Evolutionary conservation across 2,113 vertebrate genomes (phyloP).

Genomic region (Syngnathus typhle): DNA sequence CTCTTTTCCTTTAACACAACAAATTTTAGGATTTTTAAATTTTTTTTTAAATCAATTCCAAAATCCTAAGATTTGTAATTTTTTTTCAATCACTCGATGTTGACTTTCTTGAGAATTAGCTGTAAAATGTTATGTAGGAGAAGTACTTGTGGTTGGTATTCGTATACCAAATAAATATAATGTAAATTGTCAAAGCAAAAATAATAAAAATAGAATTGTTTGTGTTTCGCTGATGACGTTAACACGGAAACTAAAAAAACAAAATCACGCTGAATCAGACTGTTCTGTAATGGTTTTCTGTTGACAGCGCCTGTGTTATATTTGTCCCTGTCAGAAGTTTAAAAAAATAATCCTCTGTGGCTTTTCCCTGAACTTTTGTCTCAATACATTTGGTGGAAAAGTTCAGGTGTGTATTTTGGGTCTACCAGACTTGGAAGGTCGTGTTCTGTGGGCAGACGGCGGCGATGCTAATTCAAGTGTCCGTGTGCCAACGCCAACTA

Average conservation of each 20-base stretch:
- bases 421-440: not conserved
- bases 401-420: not conserved
- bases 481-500: conserved; percentile 16
- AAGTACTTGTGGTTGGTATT: too few relatives aligned
- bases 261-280: not conserved
- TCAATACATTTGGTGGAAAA: not conserved
- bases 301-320: not conserved
- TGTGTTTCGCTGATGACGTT: too few relatives aligned
- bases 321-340: not conserved
- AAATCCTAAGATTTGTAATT: too few relatives aligned
- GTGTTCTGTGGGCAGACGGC: not conserved
- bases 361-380: not conserved
- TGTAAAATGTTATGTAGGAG: too few relatives aligned
- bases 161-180: too few relatives aligned
- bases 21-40: not conserved
- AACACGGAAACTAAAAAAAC: too few relatives aligned
- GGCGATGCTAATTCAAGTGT: not conserved
- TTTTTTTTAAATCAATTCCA: too few relatives aligned
- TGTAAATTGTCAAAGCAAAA: too few relatives aligned
- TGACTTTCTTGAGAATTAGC: too few relatives aligned
- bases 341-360: not conserved
- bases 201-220: too few relatives aligned
- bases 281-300: not conserved
- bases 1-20: not conserved
- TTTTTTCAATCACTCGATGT: too few relatives aligned